Conservation (phyloP, 2,888 invertebrate genomes). For the Eupithecia insigniata region DNA sequence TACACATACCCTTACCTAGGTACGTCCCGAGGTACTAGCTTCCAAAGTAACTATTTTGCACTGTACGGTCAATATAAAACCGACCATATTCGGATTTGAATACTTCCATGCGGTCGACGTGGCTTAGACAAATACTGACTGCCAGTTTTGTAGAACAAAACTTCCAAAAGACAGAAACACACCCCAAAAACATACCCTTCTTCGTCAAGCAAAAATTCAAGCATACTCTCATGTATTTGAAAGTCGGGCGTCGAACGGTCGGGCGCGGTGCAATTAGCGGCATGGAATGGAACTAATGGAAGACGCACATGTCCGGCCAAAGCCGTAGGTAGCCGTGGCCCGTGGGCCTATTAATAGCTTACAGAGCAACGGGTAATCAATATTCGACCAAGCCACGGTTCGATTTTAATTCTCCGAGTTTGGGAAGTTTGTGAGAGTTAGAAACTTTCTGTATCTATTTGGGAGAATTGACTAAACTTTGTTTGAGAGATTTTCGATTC, state of each 20-base stretch:
- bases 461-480: neutral
- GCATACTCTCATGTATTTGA: neutral
- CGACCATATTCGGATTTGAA: neutral
- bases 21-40: no score
- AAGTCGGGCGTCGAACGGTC: slow-evolving; percentile 2
- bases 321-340: neutral
- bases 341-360: slow-evolving; percentile 6
- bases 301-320: slow-evolving; percentile 7
- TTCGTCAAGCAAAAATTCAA: neutral
- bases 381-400: slow-evolving; percentile 6
- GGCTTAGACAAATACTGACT: neutral
- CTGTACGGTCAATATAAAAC: neutral
- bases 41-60: neutral
- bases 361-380: slow-evolving; percentile 6
- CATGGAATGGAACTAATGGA: slow-evolving; percentile 7
- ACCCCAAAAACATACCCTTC: neutral
- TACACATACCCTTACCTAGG: no score
- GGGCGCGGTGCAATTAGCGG: slow-evolving; percentile 9
- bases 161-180: neutral
- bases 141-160: neutral
- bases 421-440: neutral
- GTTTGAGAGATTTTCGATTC: neutral
- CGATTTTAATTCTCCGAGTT: neutral
- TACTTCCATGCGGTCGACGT: no score
- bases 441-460: neutral